Evolutionary conservation across 1,140 invertebrate genomes (phyloP).

Genomic region (Pachyrhynchus sulphureomaculatus): DNA sequence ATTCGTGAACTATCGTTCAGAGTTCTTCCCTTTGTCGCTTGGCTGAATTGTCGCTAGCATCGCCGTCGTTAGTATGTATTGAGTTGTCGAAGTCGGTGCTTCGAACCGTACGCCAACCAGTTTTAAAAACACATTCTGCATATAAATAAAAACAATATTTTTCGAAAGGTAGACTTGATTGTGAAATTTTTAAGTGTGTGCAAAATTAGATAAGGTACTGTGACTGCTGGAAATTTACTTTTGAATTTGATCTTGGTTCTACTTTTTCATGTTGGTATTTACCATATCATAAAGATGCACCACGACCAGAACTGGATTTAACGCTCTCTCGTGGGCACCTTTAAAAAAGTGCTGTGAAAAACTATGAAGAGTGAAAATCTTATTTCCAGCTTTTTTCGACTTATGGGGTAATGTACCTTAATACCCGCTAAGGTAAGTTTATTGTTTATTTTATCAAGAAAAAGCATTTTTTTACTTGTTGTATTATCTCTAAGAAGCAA

Average conservation of each 20-base stretch:
- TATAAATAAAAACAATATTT: conserved; percentile 23
- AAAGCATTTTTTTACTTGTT: too few relatives aligned
- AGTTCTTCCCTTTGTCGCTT: conserved; percentile 6
- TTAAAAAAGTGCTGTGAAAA: conserved; percentile 26
- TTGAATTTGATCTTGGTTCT: not conserved
- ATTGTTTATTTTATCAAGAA: not conserved
- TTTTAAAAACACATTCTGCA: conserved; percentile 23
- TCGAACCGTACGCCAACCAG: conserved; percentile 6
- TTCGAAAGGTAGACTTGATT: conserved; percentile 2
- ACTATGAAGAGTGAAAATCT: conserved; percentile 18
- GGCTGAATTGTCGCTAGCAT: conserved; percentile 22
- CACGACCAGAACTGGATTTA: conserved; percentile 30
- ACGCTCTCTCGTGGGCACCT: conserved; percentile 14
- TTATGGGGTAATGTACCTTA: conserved; percentile 28
- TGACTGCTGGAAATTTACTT: not conserved
- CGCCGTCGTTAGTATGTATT: conserved; percentile 29
- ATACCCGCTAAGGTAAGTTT: conserved; percentile 21
- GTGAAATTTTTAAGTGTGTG: not conserved
- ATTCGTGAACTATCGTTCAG: conserved; percentile 1
- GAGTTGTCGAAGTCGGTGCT: conserved; percentile 26
- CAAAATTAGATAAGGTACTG: not conserved
- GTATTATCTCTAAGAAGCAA: too few relatives aligned
- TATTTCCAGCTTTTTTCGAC: conserved; percentile 11
- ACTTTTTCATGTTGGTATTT: conserved; percentile 22
- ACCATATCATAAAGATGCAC: conserved; percentile 29